Base-by-base conservation (phyloP, 2,888 invertebrate genomes). In the Idaea biselata region DNA sequence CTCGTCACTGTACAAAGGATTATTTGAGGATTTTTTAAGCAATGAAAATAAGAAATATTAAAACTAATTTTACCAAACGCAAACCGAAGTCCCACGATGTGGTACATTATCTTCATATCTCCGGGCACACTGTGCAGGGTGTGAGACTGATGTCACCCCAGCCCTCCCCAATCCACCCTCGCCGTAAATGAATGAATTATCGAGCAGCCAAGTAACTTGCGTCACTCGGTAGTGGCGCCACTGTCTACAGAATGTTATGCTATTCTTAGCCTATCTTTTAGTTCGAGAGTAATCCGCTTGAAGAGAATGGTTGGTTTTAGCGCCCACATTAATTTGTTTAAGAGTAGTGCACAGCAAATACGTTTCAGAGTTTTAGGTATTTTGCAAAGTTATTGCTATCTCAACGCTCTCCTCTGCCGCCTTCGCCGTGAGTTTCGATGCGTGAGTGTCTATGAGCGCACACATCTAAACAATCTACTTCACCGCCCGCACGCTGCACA, bases 131-230 rank as follows among this genome's bases (percentile, higher is more conserved):
- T 25, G 25, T 1, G 25, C 25, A 14, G 44, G 44, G 44, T 44
- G 44, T 44, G 44, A 44, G 44, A 14, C 44, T 14, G 44, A 44
- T 44, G 14, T 44, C 44, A 62, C 64, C 62, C 67, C 65, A 70
- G 59, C 68, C 68, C 60, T 65, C 74, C 69, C 67, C 44, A 14
- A 8, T 2, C 44, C 44, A 44, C 44, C 44, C 44, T 44, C 44
- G 44, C 58, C 67, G 63, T 72, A 71, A 80, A 81, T 85, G 84
- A 86, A 87, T 87, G 86, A 86, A 83, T 85, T 77, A 86, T 82
- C 75, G 72, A 66, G 66, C 69, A 72, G 72, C 73, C 69, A 69
- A 44, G 44, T 44, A 8, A 44, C 14, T 44, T 44, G 11, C 11
- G 14, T 44, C 44, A 3, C 44, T 44, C 11, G 11, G 44, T 8